Conservation (phyloP, 2,113 vertebrate species). For the Peromyscus maniculatus region DNA sequence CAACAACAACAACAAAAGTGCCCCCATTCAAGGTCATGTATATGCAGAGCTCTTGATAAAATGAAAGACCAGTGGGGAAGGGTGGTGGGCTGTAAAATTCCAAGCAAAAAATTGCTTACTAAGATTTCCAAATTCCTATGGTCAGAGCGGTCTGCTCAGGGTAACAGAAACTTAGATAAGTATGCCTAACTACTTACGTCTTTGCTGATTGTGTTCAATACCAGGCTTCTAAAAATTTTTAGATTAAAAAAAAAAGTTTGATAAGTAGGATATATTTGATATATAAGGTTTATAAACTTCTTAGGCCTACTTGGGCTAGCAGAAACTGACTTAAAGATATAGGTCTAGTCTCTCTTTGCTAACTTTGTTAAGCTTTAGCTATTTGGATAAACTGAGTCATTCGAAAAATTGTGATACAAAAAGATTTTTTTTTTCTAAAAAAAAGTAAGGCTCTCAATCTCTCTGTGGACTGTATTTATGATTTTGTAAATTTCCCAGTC, state of each 20-base stretch:
- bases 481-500: background rate
- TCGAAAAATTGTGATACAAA: background rate
- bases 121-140: background rate
- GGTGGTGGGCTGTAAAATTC: background rate
- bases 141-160: background rate
- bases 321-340: background rate
- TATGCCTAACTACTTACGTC: background rate
- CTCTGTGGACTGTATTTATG: background rate
- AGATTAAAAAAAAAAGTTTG: background rate
- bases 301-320: background rate
- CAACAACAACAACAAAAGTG: background rate
- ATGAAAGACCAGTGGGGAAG: background rate
- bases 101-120: background rate
- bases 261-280: background rate
- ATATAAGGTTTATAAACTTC: background rate
- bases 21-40: background rate
- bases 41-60: background rate
- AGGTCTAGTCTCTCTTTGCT: background rate
- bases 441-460: background rate
- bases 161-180: background rate
- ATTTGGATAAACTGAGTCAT: background rate
- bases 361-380: background rate
- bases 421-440: background rate
- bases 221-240: no score
- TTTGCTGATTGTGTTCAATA: background rate